Percentiles rank a stretch among this genome's conserved stretches.
These are phyloP conservation scores for Colletes latitarsis DNA, from an alignment of 1,140 invertebrate species.

Conservation along the genomic window DNA sequence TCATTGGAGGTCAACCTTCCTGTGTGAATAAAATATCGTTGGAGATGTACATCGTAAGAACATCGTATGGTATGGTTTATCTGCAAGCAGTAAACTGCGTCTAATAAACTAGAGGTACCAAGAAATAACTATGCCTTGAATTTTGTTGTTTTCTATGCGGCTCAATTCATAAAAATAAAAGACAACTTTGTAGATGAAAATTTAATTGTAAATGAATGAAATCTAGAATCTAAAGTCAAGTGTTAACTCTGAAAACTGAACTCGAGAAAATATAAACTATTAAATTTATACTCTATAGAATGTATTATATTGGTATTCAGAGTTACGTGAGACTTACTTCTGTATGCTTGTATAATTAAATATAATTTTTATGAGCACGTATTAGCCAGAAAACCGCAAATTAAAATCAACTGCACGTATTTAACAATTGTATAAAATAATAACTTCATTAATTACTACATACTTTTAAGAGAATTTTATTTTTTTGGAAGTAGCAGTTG, in stretches of 20 bases:
- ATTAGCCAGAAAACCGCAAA: slow-evolving; percentile 44
- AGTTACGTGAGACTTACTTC: slow-evolving; percentile 43
- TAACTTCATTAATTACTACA: slow-evolving; percentile 34
- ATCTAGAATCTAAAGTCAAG: slow-evolving; percentile 26
- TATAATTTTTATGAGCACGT: slow-evolving; percentile 37
- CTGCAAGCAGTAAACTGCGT: slow-evolving; percentile 36
- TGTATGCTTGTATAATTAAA: slow-evolving; percentile 30
- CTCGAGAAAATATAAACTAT: slow-evolving; percentile 10
- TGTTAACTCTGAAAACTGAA: slow-evolving; percentile 38
- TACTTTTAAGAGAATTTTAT: slow-evolving; percentile 57
- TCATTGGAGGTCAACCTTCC: slow-evolving; percentile 51
- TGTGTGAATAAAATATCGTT: slow-evolving; percentile 63
- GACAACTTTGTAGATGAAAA: slow-evolving; percentile 35
- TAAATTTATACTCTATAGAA: slow-evolving; percentile 4
- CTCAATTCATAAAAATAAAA: slow-evolving; percentile 48
- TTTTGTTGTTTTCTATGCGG: slow-evolving; percentile 43
- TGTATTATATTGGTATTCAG: slow-evolving; percentile 20
- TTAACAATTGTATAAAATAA: slow-evolving; percentile 42
- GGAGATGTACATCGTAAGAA: slow-evolving; percentile 51
- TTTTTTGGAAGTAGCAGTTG: slow-evolving; percentile 49
- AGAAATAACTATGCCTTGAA: slow-evolving; percentile 37
- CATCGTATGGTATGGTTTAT: slow-evolving; percentile 52
- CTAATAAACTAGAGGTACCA: slow-evolving; percentile 48
- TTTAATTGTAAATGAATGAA: slow-evolving; percentile 36
- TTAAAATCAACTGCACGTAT: slow-evolving; percentile 29